Base-by-base conservation (phyloP, 2,113 vertebrate genomes). In the Austrofundulus limnaeus region DNA sequence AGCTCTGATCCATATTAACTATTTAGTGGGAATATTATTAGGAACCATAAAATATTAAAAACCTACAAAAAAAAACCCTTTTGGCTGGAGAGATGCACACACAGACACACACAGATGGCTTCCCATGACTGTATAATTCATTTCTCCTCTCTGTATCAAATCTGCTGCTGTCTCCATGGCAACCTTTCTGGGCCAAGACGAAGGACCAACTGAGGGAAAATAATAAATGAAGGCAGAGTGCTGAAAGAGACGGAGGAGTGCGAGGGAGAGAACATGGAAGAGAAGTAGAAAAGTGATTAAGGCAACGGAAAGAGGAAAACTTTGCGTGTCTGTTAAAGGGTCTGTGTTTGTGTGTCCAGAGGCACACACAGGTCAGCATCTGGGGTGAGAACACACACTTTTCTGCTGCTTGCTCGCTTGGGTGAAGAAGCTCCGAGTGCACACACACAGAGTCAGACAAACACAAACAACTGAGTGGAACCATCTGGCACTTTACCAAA, bases 161-260 rank as follows among this genome's bases (percentile, higher is more conserved):
- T 90, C 87, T 86, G 86, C 89, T 89, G 84, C 84, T 84, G 90
- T 91, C 88, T 80, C 90, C 87, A 92, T 91, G 87, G 89, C 85
- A 92, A 92, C 91, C 57, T 85, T 89, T 87, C 88, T 83, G 83
- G 89, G 91, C 77, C 88, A 85, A 65, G 58, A 46, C 87, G 70
- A 82, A 64, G 82, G 70, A 71, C 7, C 52, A 82, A 58, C 54
- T 46, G 60, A 72, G 46, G 66, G 43, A 79, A n/a, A 71, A 72
- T 58, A 72, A 82, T 78, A 71, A 82, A 82, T 73, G 74, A 66
- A 41, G 3, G 45, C 61, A 41, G 43, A 48, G 45, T 52, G 28
- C 68, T 39, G 48, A 42, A 31, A 42, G 56, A 65, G 63, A 78
- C 14, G 61, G 57, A 63, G 52, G 61, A 69, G 50, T 13, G 20